Evolutionary conservation across 37 sponge, comb jelly and placozoan genomes (phyloP).

Genomic region (Sycon ciliatum): DNA sequence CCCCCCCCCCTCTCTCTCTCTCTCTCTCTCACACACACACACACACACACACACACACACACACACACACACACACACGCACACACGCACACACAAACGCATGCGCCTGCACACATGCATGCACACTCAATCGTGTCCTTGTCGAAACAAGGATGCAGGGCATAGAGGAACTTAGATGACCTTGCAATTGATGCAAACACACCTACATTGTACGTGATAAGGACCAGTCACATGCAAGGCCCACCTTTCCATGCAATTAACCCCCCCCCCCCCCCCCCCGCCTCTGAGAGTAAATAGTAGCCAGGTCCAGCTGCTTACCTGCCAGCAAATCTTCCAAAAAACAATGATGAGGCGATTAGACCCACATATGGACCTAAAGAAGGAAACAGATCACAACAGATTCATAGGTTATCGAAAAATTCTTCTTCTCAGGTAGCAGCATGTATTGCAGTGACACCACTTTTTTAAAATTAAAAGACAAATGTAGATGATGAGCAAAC

Average conservation of each 20-base stretch:
- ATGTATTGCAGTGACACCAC: neutral
- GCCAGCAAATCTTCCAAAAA: constrained; percentile 63
- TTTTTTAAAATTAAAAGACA: neutral
- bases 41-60: constrained; percentile 5
- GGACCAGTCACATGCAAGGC: no score
- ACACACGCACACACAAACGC: no score
- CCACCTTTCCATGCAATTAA: no score
- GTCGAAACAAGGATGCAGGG: no score
- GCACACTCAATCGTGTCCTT: no score
- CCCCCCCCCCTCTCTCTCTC: no score
- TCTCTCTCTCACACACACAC: neutral
- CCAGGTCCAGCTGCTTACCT: no score
- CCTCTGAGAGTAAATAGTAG: neutral
- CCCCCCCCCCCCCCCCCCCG: neutral
- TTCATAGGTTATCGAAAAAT: neutral
- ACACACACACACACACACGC: no score
- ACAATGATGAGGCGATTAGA: constrained; percentile 52
- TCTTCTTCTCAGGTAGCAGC: neutral
- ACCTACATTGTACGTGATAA: no score
- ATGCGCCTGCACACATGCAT: no score
- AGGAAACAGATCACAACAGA: neutral
- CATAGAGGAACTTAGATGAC: no score
- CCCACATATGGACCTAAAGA: constrained; percentile 63
- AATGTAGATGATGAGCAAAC: neutral
- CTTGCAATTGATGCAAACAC: no score